These are phyloP conservation scores for Latrodectus elegans DNA, from an alignment of 2,888 invertebrate species.

Conservation along the genomic window DNA sequence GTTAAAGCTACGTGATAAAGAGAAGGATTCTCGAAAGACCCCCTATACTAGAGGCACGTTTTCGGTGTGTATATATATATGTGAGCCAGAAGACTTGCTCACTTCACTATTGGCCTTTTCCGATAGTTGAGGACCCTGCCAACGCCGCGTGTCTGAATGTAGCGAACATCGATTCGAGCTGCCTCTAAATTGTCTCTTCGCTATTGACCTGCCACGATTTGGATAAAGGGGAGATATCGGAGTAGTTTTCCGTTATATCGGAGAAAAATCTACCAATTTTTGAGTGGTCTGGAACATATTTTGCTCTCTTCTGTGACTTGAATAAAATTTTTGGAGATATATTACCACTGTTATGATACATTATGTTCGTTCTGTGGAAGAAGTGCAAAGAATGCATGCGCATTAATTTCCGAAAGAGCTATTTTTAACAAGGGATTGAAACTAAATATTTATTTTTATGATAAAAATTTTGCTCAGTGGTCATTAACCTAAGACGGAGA, in stretches of 20 bases:
- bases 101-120: constrained; percentile 23
- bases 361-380: too few relatives aligned
- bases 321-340: too few relatives aligned
- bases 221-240: not conserved
- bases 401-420: too few relatives aligned
- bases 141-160: not conserved
- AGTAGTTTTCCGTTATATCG: not conserved
- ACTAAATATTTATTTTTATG: too few relatives aligned
- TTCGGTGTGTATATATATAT: constrained; percentile 24
- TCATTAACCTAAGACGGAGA: constrained; percentile 12
- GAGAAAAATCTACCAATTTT: not conserved
- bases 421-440: too few relatives aligned
- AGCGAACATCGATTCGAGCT: constrained; percentile 14
- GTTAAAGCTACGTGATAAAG: constrained; percentile 68
- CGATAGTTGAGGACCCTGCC: constrained; percentile 35
- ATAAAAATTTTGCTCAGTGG: too few relatives aligned
- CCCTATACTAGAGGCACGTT: constrained; percentile 37
- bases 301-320: too few relatives aligned
- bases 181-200: not conserved
- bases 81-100: not conserved
- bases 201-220: not conserved
- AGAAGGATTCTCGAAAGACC: constrained; percentile 53
- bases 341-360: too few relatives aligned
- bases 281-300: not conserved
- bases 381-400: too few relatives aligned